Base-by-base conservation (phyloP, 2,888 invertebrate species). In the Apeira syringaria region DNA sequence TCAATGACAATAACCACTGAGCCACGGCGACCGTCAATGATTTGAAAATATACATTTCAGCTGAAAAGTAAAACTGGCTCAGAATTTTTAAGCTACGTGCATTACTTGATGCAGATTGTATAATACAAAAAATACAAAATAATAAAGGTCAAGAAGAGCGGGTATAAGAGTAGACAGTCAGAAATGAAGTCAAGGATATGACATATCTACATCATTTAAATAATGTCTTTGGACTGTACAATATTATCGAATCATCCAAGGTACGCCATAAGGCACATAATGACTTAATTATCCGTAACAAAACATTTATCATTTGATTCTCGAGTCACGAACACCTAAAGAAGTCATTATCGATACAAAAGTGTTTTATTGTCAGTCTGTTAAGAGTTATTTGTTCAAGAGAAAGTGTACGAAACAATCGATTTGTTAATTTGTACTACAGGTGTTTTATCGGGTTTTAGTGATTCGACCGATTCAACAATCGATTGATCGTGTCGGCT, bases 321-420 rank as follows among this genome's bases (percentile, higher is more conserved):
- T 50, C 39, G 25, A 39, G 44, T 48, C 55, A 55, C 52, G 51
- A 47, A 52, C 29, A 33, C 27, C 35, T 48, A 40, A 57, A 57
- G 35, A 56, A 53, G 47, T 52, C 45, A 52, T 53, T 50, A 50
- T 30, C 32, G 32, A 44, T 44, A 33, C 25, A 44, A 44, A 46
- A 45, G 26, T 40, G 30, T 34, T 45, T 46, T 55, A 49, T 49
- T 42, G 35, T 43, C 55, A 56, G 11, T 22, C 55, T 57, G 11
- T 22, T 30, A 38, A 32, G 20, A 40, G 12, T 55, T 64, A 57
- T 55, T 41, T 33, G 59, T 59, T 54, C 52, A 55, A 39, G 56
- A 63, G 69, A 69, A 69, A 68, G 68, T 61, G 51, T 50, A 48
- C 46, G 50, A 64, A 61, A 68, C 66, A 68, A 68, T 61, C 9